Evolutionary conservation across 2,888 invertebrate genomes (phyloP).

Genomic region (Aspidiotus rigidus): DNA sequence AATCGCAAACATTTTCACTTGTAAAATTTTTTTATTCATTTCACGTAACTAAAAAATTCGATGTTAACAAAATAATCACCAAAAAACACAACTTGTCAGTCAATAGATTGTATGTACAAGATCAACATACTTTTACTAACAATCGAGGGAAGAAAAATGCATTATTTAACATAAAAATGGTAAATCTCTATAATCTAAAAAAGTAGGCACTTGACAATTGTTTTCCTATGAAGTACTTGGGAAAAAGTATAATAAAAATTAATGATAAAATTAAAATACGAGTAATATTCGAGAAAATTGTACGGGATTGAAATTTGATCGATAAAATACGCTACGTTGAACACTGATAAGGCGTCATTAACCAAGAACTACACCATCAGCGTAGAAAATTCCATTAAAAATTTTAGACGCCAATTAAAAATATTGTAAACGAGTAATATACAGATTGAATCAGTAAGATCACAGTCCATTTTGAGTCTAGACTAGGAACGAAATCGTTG

Average conservation of each 20-base stretch:
- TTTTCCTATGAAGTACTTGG: not conserved
- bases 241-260: not conserved
- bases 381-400: no score
- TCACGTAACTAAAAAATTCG: conserved; percentile 5
- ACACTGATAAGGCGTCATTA: no score
- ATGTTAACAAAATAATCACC: conserved; percentile 14
- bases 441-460: conserved; percentile 6
- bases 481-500: conserved; percentile 16
- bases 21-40: not conserved
- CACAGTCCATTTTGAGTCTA: conserved; percentile 31
- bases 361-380: no score
- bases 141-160: conserved; percentile 7
- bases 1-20: no score
- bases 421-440: conserved; percentile 1
- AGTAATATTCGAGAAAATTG: no score
- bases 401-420: no score
- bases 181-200: not conserved
- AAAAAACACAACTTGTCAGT: conserved; percentile 12
- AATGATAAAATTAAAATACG: no score
- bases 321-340: no score
- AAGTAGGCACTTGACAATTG: conserved; percentile 18
- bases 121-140: not conserved
- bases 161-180: conserved; percentile 11
- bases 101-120: conserved; percentile 11
- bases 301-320: no score